phyloP scores from a whole-genome alignment of 2,797 vertebrate genomes.

The Peromyscus attwateri region DNA sequence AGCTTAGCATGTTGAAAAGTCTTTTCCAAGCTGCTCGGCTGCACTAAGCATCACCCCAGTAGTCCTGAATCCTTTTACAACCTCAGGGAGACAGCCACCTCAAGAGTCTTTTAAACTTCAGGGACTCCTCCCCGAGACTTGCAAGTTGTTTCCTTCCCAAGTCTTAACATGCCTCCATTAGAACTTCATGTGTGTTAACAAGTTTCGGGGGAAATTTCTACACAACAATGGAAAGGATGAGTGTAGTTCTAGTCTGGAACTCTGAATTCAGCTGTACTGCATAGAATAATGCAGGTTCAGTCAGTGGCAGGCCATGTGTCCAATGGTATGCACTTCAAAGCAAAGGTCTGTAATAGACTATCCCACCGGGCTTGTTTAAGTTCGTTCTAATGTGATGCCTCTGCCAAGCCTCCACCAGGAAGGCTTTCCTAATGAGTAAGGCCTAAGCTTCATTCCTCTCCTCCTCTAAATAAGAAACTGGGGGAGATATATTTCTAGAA shows the following conservation, averaged over 20 bases:
- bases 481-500: neutral
- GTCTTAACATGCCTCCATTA: neutral
- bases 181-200: neutral
- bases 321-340: neutral
- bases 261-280: neutral
- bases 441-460: neutral
- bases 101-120: neutral
- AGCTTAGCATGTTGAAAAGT: neutral
- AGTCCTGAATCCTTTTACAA: neutral
- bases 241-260: neutral
- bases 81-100: no score
- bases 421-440: neutral
- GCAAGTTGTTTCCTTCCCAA: neutral
- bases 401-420: neutral
- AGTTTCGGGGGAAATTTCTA: neutral
- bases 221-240: neutral
- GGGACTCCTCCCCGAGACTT: neutral
- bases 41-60: neutral
- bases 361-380: neutral
- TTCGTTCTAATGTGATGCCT: neutral
- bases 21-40: neutral
- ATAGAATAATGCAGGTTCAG: neutral
- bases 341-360: neutral
- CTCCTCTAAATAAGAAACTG: neutral
- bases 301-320: neutral